These are phyloP conservation scores for Rhegmatorhina hoffmannsi DNA, from an alignment of 2,113 vertebrate genomes.

Conservation along the genomic window DNA sequence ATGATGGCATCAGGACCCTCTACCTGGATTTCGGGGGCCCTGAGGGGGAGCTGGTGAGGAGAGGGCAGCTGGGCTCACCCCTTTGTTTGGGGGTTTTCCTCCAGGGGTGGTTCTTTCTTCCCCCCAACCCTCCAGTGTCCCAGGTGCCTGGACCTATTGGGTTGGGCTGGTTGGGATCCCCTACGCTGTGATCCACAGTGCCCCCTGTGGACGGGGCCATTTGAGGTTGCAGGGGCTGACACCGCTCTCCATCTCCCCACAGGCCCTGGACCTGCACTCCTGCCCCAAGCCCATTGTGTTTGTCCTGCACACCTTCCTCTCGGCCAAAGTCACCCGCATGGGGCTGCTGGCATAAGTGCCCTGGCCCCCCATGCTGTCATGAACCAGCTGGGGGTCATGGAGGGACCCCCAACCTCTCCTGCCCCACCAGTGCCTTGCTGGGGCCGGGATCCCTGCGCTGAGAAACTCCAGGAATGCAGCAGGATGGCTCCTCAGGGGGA, in stretches of 20 bases:
- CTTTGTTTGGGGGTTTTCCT: not conserved
- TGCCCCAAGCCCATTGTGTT: slow-evolving; percentile 96
- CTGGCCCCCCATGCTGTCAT: not conserved
- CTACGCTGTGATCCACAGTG: not conserved
- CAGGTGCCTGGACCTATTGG: not conserved
- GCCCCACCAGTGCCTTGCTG: slow-evolving; percentile 71
- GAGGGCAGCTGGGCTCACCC: not conserved
- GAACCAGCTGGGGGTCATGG: not conserved
- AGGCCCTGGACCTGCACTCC: slow-evolving; percentile 93
- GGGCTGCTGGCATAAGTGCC: slow-evolving; percentile 87
- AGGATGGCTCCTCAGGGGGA: not conserved
- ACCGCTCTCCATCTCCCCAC: not conserved
- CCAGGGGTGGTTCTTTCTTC: not conserved
- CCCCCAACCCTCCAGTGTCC: not conserved
- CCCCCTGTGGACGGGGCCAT: not conserved
- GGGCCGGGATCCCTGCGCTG: not conserved
- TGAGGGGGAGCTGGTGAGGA: slow-evolving; percentile 93
- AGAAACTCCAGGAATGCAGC: fast-evolving
- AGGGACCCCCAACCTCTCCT: not conserved
- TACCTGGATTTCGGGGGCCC: slow-evolving; percentile 96
- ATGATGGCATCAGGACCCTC: slow-evolving; percentile 90
- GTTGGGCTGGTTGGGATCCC: not conserved
- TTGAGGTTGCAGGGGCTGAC: not conserved
- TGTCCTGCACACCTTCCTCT: slow-evolving; percentile 95
- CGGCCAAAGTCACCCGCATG: slow-evolving; percentile 95